Percentiles rank a stretch among this genome's conserved stretches.
Evolutionary conservation across 2,888 invertebrate genomes (phyloP).

Genomic region (Nipponacmea schrenckii): DNA sequence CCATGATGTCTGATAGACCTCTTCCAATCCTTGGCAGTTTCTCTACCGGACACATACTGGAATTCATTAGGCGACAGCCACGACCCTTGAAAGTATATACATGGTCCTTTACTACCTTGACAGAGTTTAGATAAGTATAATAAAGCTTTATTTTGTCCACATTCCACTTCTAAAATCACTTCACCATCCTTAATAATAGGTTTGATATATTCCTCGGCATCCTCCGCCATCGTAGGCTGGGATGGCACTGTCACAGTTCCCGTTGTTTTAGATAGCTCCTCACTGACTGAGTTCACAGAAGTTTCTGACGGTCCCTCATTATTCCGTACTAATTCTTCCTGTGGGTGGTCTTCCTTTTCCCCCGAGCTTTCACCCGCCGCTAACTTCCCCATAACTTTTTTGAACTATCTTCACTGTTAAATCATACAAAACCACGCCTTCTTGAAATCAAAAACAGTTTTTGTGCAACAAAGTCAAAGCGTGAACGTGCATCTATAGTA

Average conservation of each 20-base stretch:
- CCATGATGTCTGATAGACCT: conserved; percentile 69
- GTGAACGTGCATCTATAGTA: conserved; percentile 7
- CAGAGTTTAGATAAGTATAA: conserved; percentile 67
- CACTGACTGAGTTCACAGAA: conserved; percentile 12
- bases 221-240: conserved; percentile 19
- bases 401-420: background rate
- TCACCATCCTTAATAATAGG: conserved; percentile 50
- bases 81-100: conserved; percentile 65
- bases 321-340: conserved; percentile 7
- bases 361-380: conserved; percentile 1
- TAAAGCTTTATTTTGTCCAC: conserved; percentile 63
- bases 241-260: conserved; percentile 7
- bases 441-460: conserved; percentile 5
- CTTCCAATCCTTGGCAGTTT: conserved; percentile 70
- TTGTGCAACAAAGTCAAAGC: conserved; percentile 7
- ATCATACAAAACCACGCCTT: conserved; percentile 4
- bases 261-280: conserved; percentile 12
- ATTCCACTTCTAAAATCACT: conserved; percentile 64
- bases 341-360: background rate
- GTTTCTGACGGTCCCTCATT: conserved; percentile 11
- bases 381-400: background rate
- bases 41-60: conserved; percentile 68
- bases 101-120: conserved; percentile 68
- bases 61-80: conserved; percentile 70
- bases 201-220: conserved; percentile 37